Conservation (phyloP, 1,140 invertebrate genomes). For the Subanguina moxae region DNA sequence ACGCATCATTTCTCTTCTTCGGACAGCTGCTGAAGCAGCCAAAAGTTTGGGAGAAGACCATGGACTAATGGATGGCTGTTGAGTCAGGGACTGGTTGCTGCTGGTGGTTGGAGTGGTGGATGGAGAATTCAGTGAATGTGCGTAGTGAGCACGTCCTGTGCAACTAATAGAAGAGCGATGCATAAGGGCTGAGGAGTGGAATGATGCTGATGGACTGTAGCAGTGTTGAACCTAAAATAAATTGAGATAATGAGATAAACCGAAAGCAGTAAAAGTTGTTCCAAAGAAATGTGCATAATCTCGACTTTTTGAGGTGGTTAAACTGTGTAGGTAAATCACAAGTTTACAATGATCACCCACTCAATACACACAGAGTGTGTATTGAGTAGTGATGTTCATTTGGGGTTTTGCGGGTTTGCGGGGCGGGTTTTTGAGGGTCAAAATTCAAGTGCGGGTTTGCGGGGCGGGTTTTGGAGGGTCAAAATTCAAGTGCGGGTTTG, state of each 20-base stretch:
- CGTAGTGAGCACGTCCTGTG: conserved; percentile 2
- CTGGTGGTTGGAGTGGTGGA: conserved; percentile 6
- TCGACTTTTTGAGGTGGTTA: too few relatives aligned
- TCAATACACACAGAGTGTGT: too few relatives aligned
- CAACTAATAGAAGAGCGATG: conserved; percentile 16
- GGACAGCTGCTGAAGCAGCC: conserved; percentile 30
- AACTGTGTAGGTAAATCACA: too few relatives aligned
- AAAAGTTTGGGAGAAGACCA: conserved; percentile 22
- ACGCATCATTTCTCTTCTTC: conserved; percentile 14
- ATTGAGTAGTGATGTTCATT: too few relatives aligned
- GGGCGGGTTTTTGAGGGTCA: too few relatives aligned
- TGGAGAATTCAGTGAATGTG: conserved; percentile 9
- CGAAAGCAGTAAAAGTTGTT: too few relatives aligned
- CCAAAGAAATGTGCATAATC: too few relatives aligned
- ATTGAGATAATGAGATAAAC: conserved; percentile 26
- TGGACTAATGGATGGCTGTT: conserved; percentile 6
- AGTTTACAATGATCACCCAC: too few relatives aligned
- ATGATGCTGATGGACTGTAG: conserved; percentile 3
- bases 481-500: too few relatives aligned
- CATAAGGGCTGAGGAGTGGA: background rate
- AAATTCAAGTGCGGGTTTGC: too few relatives aligned
- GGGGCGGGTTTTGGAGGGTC: too few relatives aligned
- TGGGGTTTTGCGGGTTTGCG: too few relatives aligned
- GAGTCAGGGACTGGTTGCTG: conserved; percentile 12
- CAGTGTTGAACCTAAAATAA: conserved; percentile 18